Conservation (phyloP, 2,888 invertebrate genomes). For the Xanthorhoe designata region DNA sequence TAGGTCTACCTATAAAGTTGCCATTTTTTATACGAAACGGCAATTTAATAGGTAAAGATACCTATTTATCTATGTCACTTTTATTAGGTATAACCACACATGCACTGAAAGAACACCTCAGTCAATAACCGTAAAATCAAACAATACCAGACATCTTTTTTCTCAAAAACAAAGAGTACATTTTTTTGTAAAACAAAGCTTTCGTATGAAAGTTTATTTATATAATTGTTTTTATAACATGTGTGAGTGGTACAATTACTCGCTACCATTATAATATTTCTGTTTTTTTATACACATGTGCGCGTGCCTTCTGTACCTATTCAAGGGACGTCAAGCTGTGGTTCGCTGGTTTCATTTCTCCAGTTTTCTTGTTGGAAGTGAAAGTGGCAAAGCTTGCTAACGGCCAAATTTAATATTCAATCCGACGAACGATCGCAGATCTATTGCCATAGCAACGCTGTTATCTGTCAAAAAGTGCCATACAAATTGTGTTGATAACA, state of each 20-base stretch:
- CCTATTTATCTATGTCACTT: too few species aligned
- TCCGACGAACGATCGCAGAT: too few species aligned
- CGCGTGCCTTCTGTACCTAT: conserved; percentile 64
- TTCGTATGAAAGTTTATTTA: conserved; percentile 81
- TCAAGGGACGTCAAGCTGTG: conserved; percentile 45
- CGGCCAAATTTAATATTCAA: too few species aligned
- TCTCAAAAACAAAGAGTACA: conserved; percentile 24
- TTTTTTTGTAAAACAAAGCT: conserved; percentile 37
- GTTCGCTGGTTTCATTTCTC: conserved; percentile 45
- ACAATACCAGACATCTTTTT: conserved; percentile 25
- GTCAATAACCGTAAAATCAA: conserved; percentile 30
- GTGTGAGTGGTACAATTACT: conserved; percentile 79
- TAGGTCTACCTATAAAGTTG: too few species aligned
- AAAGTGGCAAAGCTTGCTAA: too few species aligned
- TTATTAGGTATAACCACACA: too few species aligned
- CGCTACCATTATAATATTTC: conserved; percentile 76
- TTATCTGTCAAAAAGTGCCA: too few species aligned
- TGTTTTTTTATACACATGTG: conserved; percentile 72
- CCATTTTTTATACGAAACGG: too few species aligned
- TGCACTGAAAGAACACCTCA: conserved; percentile 2
- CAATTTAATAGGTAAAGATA: too few species aligned
- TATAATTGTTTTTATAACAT: conserved; percentile 64
- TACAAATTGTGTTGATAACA: too few species aligned
- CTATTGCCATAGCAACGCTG: too few species aligned
- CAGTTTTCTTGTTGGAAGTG: too few species aligned